Conservation (phyloP, 1,140 invertebrate species). For the Bombus affinis region DNA sequence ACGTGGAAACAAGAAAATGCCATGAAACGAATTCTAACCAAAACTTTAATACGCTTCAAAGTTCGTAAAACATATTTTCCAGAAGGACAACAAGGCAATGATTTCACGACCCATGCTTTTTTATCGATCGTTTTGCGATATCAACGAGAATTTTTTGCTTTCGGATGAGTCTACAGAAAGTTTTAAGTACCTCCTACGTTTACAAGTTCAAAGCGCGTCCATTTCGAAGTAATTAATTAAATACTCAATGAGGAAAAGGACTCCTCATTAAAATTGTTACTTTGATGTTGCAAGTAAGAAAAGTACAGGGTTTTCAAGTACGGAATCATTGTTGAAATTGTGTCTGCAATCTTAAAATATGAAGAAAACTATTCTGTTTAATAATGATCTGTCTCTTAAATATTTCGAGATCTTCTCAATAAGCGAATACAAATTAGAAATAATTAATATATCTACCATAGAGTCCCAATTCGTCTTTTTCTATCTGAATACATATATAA, state of each 20-base stretch:
- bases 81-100: background rate
- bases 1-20: conserved; percentile 2
- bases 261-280: background rate
- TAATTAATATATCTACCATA: background rate
- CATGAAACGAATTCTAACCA: background rate
- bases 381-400: background rate
- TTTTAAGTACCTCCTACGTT: background rate
- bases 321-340: background rate
- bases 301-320: background rate
- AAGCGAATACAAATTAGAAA: background rate
- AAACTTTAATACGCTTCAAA: conserved; percentile 7
- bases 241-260: background rate
- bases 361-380: background rate
- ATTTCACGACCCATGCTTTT: background rate
- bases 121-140: background rate
- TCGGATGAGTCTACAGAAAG: background rate
- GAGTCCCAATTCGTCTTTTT: background rate
- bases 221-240: conserved; percentile 26
- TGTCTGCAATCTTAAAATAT: background rate
- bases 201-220: conserved; percentile 16
- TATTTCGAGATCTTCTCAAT: background rate
- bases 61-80: conserved; percentile 15
- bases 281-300: background rate
- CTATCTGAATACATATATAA: background rate
- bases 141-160: background rate